These are phyloP conservation scores for Neotoma lepida DNA, from an alignment of 2,113 vertebrate species.

Conservation along the genomic window DNA sequence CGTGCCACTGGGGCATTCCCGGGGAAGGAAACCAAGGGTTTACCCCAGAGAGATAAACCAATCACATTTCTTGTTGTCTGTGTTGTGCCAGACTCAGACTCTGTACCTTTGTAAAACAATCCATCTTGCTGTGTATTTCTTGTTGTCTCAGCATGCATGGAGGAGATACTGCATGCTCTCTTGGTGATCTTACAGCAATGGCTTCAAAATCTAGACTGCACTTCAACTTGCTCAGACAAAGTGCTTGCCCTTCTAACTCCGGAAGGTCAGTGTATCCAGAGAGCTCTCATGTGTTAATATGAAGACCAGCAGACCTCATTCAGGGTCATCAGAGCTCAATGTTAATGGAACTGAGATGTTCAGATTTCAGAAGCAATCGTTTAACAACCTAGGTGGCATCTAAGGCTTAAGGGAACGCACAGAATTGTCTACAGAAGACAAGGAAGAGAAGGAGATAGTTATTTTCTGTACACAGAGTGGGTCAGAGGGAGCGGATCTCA, in stretches of 20 bases:
- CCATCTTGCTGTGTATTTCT: conserved; percentile 62
- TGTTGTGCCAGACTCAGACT: conserved; percentile 1
- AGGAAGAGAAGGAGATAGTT: not conserved
- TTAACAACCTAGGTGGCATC: not conserved
- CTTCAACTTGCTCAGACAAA: conserved; percentile 49
- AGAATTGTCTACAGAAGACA: conserved; percentile 10
- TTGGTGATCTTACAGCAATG: conserved; percentile 63
- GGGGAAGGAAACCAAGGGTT: conserved; percentile 71
- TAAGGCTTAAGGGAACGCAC: conserved; percentile 21
- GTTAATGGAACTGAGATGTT: conserved; percentile 40
- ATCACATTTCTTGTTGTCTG: conserved; percentile 54
- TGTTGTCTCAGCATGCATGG: conserved; percentile 62
- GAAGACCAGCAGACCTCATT: conserved; percentile 23
- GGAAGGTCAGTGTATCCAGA: conserved; percentile 16
- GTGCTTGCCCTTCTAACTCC: not conserved
- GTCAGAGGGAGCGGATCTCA: not conserved
- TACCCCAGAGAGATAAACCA: conserved; percentile 66
- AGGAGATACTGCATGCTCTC: conserved; percentile 21
- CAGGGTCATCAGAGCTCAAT: conserved; percentile 16
- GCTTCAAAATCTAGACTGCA: conserved; percentile 64
- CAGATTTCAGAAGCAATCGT: conserved; percentile 62
- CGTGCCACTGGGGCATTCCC: conserved; percentile 65
- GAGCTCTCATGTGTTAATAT: conserved; percentile 49
- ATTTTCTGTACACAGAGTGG: not conserved
- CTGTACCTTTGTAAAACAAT: conserved; percentile 53